These are phyloP conservation scores for Corbicula japonica DNA, from an alignment of 2,888 invertebrate genomes.

Conservation along the genomic window DNA sequence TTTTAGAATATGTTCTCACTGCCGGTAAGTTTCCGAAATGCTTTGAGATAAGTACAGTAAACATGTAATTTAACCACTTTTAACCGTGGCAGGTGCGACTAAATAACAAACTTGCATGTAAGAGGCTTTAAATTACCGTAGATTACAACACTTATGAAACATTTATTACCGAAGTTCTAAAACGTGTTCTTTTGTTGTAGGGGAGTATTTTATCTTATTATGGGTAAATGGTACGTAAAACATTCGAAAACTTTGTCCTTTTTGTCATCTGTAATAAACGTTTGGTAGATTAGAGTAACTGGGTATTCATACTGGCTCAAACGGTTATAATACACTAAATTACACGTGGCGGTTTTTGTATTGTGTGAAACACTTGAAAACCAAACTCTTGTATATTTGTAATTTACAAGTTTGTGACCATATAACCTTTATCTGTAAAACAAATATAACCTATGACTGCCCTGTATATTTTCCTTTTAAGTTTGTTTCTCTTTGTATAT, in stretches of 20 bases:
- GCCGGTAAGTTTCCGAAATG: conserved; percentile 80
- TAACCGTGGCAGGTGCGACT: too few relatives aligned
- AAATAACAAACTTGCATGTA: too few relatives aligned
- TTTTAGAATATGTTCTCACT: conserved; percentile 82
- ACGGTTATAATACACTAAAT: conserved; percentile 5
- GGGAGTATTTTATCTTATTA: conserved; percentile 59
- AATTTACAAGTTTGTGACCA: too few relatives aligned
- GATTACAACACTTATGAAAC: too few relatives aligned
- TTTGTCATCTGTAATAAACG: not conserved
- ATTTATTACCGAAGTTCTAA: too few relatives aligned
- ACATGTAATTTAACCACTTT: too few relatives aligned
- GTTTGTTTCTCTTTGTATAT: too few relatives aligned
- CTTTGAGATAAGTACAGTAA: too few relatives aligned
- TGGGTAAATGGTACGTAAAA: conserved; percentile 59
- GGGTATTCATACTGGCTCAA: not conserved
- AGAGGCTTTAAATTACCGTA: too few relatives aligned
- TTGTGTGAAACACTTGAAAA: not conserved
- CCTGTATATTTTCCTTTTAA: too few relatives aligned
- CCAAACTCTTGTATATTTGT: not conserved
- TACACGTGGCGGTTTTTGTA: conserved; percentile 5
- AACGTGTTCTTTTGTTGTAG: conserved; percentile 51
- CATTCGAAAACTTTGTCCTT: conserved; percentile 5
- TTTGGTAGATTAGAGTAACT: conserved; percentile 20
- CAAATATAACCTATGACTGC: too few relatives aligned
- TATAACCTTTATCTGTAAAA: too few relatives aligned